These are phyloP conservation scores for Piprites chloris DNA, from an alignment of 2,113 vertebrate species.

Conservation along the genomic window DNA sequence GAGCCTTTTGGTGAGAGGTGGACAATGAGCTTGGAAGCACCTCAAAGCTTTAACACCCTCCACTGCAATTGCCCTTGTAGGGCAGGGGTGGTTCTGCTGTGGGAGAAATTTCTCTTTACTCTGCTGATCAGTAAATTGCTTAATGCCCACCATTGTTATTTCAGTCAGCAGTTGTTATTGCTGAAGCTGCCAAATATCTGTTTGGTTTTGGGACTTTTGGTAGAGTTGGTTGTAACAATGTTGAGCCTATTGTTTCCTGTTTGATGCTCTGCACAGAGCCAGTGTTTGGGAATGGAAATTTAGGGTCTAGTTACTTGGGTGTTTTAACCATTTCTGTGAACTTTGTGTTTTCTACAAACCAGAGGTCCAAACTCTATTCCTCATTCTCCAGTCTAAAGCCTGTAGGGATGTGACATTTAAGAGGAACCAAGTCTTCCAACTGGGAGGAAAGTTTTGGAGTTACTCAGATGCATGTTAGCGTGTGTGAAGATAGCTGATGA, in stretches of 20 bases:
- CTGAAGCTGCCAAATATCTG: not conserved
- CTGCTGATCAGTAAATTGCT: not conserved
- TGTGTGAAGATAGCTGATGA: not conserved
- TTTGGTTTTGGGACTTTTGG: not conserved
- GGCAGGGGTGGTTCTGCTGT: not conserved
- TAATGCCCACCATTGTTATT: not conserved
- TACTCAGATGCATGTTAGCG: rapidly evolving
- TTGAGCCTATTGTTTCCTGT: not conserved
- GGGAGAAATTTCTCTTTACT: not conserved
- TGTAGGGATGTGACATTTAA: not conserved
- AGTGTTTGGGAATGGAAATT: not conserved
- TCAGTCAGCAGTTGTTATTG: not conserved
- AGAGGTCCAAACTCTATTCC: not conserved
- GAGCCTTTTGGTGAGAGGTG: not conserved
- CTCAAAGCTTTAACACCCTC: rapidly evolving
- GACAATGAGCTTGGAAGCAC: not conserved
- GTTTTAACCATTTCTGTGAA: not conserved
- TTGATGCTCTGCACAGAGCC: not conserved
- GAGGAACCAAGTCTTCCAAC: not conserved
- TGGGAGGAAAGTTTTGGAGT: not conserved
- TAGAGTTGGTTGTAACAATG: not conserved
- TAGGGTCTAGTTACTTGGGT: not conserved
- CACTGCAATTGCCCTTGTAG: not conserved
- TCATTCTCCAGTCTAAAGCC: not conserved
- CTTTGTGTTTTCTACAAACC: not conserved